Percentiles rank a stretch among this genome's conserved stretches.
These are phyloP conservation scores for Chamaea fasciata DNA, from an alignment of 2,113 vertebrate species.

Conservation along the genomic window DNA sequence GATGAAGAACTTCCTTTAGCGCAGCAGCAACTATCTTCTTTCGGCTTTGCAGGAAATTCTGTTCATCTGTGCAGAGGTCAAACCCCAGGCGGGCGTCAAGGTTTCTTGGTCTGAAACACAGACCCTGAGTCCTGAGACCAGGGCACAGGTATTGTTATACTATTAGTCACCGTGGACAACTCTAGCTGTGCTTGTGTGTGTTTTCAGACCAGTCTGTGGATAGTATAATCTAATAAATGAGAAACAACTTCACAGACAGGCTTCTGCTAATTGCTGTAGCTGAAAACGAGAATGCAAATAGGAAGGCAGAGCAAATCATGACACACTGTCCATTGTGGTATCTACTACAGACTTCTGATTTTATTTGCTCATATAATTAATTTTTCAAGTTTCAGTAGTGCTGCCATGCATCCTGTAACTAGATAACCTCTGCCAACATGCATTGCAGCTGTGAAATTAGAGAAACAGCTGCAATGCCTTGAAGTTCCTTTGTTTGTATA, in stretches of 20 bases:
- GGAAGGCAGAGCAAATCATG: not conserved
- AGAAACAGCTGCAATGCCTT: not conserved
- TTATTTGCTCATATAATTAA: not conserved
- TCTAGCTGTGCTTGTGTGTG: not conserved
- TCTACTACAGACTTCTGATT: not conserved
- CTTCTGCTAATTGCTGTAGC: not conserved
- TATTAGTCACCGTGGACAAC: accelerated
- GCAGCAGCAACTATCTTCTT: slow-evolving; percentile 69
- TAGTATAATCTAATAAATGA: not conserved
- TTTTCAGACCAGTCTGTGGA: not conserved
- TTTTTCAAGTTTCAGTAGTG: not conserved
- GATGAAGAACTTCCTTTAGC: slow-evolving; percentile 71
- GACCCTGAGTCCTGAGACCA: slow-evolving; percentile 60
- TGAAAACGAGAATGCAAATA: not conserved
- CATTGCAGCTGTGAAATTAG: not conserved
- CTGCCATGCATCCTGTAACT: not conserved
- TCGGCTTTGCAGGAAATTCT: slow-evolving; percentile 77
- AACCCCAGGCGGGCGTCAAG: slow-evolving; percentile 77
- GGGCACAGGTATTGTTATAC: not conserved
- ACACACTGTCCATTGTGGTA: not conserved
- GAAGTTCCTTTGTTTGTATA: not conserved
- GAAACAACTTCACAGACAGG: not conserved
- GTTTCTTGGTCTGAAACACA: slow-evolving; percentile 38
- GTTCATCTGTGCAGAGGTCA: slow-evolving; percentile 75
- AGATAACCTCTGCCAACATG: not conserved